Percentiles rank a stretch among this genome's conserved stretches.
phyloP scores from a whole-genome alignment of 2,113 vertebrate species.

The Pithys albifrons region DNA sequence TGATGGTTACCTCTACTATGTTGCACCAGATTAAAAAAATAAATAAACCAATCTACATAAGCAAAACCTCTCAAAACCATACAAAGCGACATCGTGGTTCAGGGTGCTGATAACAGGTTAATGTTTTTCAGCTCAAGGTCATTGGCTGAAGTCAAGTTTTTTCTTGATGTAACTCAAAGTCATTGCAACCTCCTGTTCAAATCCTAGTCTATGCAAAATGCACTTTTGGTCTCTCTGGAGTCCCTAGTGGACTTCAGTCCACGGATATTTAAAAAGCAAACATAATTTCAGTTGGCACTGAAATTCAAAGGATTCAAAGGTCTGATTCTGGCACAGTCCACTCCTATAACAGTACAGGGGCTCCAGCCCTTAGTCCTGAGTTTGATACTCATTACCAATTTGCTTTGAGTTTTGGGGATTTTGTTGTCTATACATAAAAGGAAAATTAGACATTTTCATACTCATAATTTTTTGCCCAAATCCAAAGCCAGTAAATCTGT shows the following conservation, averaged over 20 bases:
- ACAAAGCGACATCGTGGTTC: background rate
- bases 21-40: slow-evolving; percentile 57
- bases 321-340: background rate
- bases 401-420: background rate
- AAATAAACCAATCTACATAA: slow-evolving; percentile 61
- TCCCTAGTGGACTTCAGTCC: background rate
- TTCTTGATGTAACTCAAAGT: slow-evolving; percentile 51
- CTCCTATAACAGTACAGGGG: background rate
- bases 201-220: background rate
- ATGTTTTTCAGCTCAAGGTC: slow-evolving; percentile 49
- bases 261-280: background rate
- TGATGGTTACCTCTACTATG: background rate
- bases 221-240: background rate
- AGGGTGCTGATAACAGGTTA: background rate
- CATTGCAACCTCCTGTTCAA: slow-evolving; percentile 12
- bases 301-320: too few relatives aligned
- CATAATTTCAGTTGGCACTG: background rate
- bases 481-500: background rate
- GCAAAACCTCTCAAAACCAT: slow-evolving; percentile 2
- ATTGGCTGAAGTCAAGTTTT: background rate
- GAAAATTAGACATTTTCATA: background rate
- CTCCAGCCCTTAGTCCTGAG: background rate
- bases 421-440: background rate
- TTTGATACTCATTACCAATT: background rate
- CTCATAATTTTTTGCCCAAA: background rate